phyloP scores from a whole-genome alignment of 2,888 invertebrate genomes.

The Allophyes oxyacanthae region DNA sequence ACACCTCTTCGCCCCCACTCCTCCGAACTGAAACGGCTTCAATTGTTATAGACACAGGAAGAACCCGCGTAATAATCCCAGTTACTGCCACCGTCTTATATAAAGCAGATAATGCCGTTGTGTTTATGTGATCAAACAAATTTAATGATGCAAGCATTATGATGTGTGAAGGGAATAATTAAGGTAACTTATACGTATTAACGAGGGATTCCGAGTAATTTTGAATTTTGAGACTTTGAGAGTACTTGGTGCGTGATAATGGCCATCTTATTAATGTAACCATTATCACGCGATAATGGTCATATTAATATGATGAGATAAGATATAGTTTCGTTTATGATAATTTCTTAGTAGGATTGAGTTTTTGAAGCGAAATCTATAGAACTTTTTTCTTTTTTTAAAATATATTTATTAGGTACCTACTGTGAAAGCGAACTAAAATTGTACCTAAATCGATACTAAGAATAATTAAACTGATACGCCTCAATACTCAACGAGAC shows the following conservation, averaged over 20 bases:
- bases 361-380: no score
- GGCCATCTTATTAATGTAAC: slow-evolving; percentile 14
- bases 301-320: slow-evolving; percentile 10
- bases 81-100: slow-evolving; percentile 38
- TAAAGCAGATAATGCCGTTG: slow-evolving; percentile 41
- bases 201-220: slow-evolving; percentile 29
- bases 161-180: slow-evolving; percentile 41
- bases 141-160: slow-evolving; percentile 45
- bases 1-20: slow-evolving; percentile 19
- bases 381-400: no score
- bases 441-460: no score
- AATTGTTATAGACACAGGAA: slow-evolving; percentile 55
- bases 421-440: no score
- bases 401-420: no score
- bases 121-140: slow-evolving; percentile 48
- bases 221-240: slow-evolving; percentile 2
- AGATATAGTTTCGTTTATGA: slow-evolving; percentile 1
- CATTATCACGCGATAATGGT: slow-evolving; percentile 16
- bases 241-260: slow-evolving; percentile 16
- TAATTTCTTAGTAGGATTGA: no score
- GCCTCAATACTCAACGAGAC: no score
- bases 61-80: slow-evolving; percentile 47
- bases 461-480: no score
- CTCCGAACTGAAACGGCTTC: slow-evolving; percentile 36
- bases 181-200: slow-evolving; percentile 30